Base-by-base conservation (phyloP, 2,888 invertebrate genomes). In the Lithophane socia region DNA sequence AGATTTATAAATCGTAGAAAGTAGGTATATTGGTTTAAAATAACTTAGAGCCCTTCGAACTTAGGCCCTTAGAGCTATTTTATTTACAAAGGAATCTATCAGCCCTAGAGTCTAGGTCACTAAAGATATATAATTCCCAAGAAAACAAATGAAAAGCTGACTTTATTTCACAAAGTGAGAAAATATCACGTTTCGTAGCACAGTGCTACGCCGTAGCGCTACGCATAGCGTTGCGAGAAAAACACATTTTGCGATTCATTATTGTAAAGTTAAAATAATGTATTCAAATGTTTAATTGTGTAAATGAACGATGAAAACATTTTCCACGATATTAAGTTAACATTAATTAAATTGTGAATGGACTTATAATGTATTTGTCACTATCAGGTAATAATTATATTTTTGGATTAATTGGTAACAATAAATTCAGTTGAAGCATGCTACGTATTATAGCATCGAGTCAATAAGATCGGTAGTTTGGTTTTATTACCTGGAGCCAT, bases 151-250 rank as follows among this genome's bases (percentile, higher is more conserved):
- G 13, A 37, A 37, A 3, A 0, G 9, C 24, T 16, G n/a, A n/a
- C 9, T 37, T 24, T 47, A 47, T 60, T 49, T 49, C 2, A 16
- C 16, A 42, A 13, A n/a, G 10, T 12, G 37, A 21, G 42, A 42
- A 58, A 5, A 42, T 3, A 29, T n/a, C 24, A 60, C 37, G 44
- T 61, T 73, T 73, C 44, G 44, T 60, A 81, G 52, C 60, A 52
- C 37, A 44, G 5, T 37, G 58, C 81, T 81, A 77, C 81, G 44
- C 44, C 44, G 52, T 60, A 80, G 58, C 44, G 16, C 44, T 47
- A 54, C 13, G 52, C n/a, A 8, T 44, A 2, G 7, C 29, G 13
- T 29, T 13, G 16, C 9, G 2, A 13, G 21, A 29, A 42, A 1
- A 24, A 4, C 42, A 49, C 37, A n/a, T 42, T 5, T 18, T 60